Conservation (phyloP, 2,797 vertebrate species). For the Acipenser oxyrinchus region DNA sequence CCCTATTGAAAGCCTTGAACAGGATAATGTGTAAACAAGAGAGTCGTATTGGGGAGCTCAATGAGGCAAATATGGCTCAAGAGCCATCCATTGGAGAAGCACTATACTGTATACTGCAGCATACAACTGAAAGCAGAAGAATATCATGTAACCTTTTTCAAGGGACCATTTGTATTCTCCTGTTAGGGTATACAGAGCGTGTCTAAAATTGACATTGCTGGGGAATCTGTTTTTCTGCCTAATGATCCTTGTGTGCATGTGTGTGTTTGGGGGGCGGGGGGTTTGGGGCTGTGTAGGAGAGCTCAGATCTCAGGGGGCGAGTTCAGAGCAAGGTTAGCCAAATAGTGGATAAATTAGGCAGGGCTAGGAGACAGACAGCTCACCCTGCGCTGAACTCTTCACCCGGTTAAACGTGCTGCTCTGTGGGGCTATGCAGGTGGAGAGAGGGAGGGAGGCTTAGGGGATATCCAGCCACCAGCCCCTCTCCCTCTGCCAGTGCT, state of each 20-base stretch:
- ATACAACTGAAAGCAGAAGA: no score
- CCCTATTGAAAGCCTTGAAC: no score
- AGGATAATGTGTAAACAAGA: no score
- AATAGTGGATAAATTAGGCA: slow-evolving; percentile 88
- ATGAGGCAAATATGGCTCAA: no score
- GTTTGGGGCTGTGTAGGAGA: slow-evolving; percentile 50
- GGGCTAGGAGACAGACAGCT: slow-evolving; percentile 66
- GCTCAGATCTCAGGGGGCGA: slow-evolving; percentile 68
- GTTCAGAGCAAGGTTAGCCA: slow-evolving; percentile 98
- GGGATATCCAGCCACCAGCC: slow-evolving; percentile 15
- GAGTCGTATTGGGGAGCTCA: not conserved
- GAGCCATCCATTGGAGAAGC: not conserved
- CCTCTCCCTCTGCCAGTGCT: no score
- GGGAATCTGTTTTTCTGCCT: slow-evolving; percentile 25
- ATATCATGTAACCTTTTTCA: no score
- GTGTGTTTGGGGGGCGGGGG: slow-evolving; percentile 48
- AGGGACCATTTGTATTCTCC: no score
- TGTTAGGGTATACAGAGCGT: not conserved
- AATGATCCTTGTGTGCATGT: no score
- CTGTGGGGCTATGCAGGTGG: slow-evolving; percentile 66
- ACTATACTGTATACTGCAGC: not conserved
- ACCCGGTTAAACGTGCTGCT: slow-evolving; percentile 64
- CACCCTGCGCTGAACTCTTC: slow-evolving; percentile 72
- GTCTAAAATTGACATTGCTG: slow-evolving; percentile 24
- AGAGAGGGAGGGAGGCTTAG: slow-evolving; percentile 30